Evolutionary conservation across 2,888 invertebrate species (phyloP).

Genomic region (Rhodophaea formosa): DNA sequence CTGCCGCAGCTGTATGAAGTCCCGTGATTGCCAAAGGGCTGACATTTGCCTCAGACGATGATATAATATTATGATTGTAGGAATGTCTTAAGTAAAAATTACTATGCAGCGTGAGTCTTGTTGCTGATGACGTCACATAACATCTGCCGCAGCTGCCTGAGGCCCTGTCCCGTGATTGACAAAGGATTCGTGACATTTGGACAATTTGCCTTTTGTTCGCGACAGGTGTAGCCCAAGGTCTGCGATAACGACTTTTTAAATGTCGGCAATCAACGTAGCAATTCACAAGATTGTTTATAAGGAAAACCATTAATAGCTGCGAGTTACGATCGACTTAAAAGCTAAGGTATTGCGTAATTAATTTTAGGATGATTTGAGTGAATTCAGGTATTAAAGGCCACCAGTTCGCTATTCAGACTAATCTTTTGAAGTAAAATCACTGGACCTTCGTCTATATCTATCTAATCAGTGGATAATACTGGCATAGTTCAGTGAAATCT

Average conservation of each 20-base stretch:
- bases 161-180: constrained; percentile 10
- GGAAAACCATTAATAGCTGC: background rate
- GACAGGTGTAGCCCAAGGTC: constrained; percentile 6
- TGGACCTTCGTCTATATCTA: too few relatives aligned
- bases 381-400: too few relatives aligned
- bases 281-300: background rate
- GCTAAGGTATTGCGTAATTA: too few relatives aligned
- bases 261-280: background rate
- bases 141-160: constrained; percentile 11
- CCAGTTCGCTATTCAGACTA: too few relatives aligned
- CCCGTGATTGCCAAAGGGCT: background rate
- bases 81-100: background rate
- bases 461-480: too few relatives aligned
- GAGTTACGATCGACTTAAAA: too few relatives aligned
- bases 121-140: background rate
- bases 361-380: too few relatives aligned
- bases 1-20: background rate
- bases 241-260: constrained; percentile 5
- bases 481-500: too few relatives aligned
- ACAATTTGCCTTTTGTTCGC: constrained; percentile 11
- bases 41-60: too few relatives aligned
- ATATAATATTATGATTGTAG: too few relatives aligned
- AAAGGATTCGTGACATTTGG: constrained; percentile 14
- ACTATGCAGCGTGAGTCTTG: background rate
- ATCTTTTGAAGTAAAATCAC: too few relatives aligned